A percentile compares a stretch with the other conserved stretches of the same genome.
Evolutionary conservation across 35 echinoderm and acorn worm genomes (phyloP).

Genomic region (Antedon bifida): DNA sequence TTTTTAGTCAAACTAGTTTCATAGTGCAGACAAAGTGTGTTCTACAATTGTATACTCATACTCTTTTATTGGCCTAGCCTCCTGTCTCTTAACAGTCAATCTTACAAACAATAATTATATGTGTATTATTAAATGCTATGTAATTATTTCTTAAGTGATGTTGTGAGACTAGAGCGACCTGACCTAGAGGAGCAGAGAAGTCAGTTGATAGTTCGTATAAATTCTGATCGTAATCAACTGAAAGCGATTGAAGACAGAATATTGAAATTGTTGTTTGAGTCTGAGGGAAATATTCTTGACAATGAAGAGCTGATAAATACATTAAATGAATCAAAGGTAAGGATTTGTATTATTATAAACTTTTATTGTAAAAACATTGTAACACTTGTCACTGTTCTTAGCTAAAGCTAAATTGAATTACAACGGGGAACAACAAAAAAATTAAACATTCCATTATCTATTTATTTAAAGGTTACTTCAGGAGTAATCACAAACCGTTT

Average conservation of each 20-base stretch:
- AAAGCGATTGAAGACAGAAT: conserved; percentile 97
- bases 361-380: not conserved
- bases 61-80: not conserved
- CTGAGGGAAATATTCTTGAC: conserved; percentile 95
- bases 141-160: conserved; percentile 40
- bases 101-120: no score
- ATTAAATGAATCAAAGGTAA: conserved; percentile 96
- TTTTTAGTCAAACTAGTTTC: no score
- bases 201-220: conserved; percentile 96
- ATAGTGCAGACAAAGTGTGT: no score
- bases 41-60: not conserved
- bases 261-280: conserved; percentile 80
- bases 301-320: conserved; percentile 98
- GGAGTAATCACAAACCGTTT: conserved; percentile 91
- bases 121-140: no score
- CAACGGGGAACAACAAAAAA: no score
- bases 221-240: conserved; percentile 91
- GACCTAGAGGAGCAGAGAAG: conserved; percentile 94
- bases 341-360: not conserved
- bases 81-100: no score
- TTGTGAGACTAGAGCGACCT: conserved; percentile 83
- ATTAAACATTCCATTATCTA: no score
- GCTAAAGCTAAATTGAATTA: no score
- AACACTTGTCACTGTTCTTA: no score
- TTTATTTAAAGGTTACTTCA: conserved; percentile 56